Evolutionary conservation across 1,140 invertebrate species (phyloP).

Genomic region (Coptotermes formosanus): DNA sequence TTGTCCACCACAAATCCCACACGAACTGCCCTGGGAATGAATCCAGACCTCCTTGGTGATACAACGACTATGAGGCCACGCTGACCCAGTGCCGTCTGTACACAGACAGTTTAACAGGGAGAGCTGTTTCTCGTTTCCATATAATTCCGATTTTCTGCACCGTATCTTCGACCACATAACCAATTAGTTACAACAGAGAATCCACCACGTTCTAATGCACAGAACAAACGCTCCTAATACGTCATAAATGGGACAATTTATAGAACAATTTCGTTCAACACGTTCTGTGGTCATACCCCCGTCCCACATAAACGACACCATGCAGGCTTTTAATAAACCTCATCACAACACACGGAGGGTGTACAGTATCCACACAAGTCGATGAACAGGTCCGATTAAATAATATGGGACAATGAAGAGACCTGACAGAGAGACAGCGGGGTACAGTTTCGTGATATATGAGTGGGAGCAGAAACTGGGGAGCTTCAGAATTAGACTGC

Average conservation of each 20-base stretch:
- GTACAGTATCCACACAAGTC: not conserved
- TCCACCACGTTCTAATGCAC: no score
- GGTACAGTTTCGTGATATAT: not conserved
- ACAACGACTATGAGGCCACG: no score
- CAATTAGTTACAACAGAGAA: no score
- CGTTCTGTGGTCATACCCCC: not conserved
- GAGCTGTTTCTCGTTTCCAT: no score
- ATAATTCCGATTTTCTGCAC: no score
- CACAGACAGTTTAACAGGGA: no score
- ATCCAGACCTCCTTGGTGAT: no score
- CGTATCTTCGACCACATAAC: no score
- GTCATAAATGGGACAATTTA: not conserved
- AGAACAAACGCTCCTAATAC: no score
- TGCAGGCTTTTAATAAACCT: not conserved
- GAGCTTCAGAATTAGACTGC: not conserved
- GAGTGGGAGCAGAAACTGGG: not conserved
- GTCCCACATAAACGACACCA: not conserved
- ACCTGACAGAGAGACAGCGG: not conserved
- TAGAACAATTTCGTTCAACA: not conserved
- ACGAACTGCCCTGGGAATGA: no score
- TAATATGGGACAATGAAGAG: not conserved
- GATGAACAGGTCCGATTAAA: not conserved
- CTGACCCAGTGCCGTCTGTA: no score
- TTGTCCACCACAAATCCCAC: no score
- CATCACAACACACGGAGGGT: not conserved